Base-by-base conservation (phyloP, 2,888 invertebrate genomes). In the Rotaria sp. region DNA sequence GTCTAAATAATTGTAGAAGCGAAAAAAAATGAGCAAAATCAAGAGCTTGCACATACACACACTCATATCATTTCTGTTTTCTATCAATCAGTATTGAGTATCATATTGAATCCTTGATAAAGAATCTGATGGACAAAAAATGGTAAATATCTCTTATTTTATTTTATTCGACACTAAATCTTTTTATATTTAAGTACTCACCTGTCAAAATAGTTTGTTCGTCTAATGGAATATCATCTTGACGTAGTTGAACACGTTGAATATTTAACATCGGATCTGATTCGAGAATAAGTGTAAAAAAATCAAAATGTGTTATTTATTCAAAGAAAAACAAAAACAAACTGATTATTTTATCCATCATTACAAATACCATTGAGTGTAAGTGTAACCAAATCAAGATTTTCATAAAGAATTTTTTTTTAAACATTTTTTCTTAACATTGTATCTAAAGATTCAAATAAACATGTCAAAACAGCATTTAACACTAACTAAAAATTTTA, bases 141-240 rank as follows among this genome's bases (percentile, higher is more conserved):
- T 5, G 26, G 13, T 24, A 26, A 45, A 15, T 30, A n/a, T 59
- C 11, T 30, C 55, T 85, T 84, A 86, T 45, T 67, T 86, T 52
- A 84, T 55, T 38, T 75, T 74, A 21, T 21, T 15, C 50, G 18
- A 11, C 2, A 50, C 18, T 18, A 2, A 59, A 15, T 48, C 2
- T 24, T 84, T 84, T 21, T 26, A 30, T 84, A 38, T 38, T 67
- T 24, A 84, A 84, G 84, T 10, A 35, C 41, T 94, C 94, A 96
- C 95, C 95, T 98, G 97, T 84, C n/a, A 96, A 96, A 85, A 99
- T 96, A 41, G 98, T 97, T 92, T 99, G 98, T 91, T 99, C 98
- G 75, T 96, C 97, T 86, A 99, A 93, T 24, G 97, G 97, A 90
- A 97, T 95, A 91, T 99, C 99, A 90, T 99, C 98, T 13, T 95